Conservation (phyloP, 2,888 invertebrate genomes). For the Hypsopygia costalis region DNA sequence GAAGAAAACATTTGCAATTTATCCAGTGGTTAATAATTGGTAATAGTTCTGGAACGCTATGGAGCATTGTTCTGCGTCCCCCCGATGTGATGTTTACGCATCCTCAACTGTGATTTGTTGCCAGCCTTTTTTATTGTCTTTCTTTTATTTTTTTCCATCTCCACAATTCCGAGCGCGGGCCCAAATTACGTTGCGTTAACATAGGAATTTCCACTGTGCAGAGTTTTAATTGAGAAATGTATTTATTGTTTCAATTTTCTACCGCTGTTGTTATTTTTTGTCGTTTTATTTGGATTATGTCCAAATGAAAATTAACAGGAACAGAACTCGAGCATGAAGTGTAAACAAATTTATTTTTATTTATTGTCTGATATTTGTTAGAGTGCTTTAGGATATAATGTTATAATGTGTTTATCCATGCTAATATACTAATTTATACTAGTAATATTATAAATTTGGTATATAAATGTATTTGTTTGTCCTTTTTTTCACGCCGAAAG, state of each 20-base stretch:
- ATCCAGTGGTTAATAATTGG: slow-evolving; percentile 21
- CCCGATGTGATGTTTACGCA: slow-evolving; percentile 42
- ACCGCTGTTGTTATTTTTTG: slow-evolving; percentile 5
- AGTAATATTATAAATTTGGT: too few species aligned
- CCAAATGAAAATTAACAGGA: background rate
- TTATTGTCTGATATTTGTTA: background rate
- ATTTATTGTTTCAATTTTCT: slow-evolving; percentile 38
- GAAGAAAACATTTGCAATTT: slow-evolving; percentile 14
- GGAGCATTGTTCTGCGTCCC: slow-evolving; percentile 30
- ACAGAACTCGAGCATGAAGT: background rate
- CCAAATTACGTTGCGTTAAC: slow-evolving; percentile 29
- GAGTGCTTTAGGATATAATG: too few species aligned
- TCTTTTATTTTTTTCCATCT: slow-evolving; percentile 29
- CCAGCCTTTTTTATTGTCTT: slow-evolving; percentile 44
- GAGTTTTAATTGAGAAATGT: slow-evolving; percentile 47
- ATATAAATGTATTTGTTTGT: too few species aligned
- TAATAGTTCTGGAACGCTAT: slow-evolving; percentile 25
- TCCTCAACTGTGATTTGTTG: slow-evolving; percentile 47
- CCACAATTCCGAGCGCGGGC: slow-evolving; percentile 17
- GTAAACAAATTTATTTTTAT: background rate
- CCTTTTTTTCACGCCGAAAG: too few species aligned
- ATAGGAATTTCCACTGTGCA: slow-evolving; percentile 15
- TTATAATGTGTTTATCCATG: too few species aligned
- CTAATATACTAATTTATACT: too few species aligned
- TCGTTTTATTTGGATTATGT: background rate